Base-by-base conservation (phyloP, 2,888 invertebrate species). In the Eubasilissa splendida region DNA sequence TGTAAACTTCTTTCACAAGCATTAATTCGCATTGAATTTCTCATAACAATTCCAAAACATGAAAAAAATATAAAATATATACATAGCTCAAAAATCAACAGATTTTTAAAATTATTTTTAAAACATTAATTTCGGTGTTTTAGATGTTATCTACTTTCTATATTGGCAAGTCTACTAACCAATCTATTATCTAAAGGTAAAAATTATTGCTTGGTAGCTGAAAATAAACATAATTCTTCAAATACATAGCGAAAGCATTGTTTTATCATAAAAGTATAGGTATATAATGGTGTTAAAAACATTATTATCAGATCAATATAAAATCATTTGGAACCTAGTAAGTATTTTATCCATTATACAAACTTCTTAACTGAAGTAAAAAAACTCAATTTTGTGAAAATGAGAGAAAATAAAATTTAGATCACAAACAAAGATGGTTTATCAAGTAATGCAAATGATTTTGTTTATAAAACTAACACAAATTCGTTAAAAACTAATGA, bases 291-390 rank as follows among this genome's bases (percentile, higher is more conserved):
- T 74, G 58, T 74, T 42, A 74, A 31, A 33, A 71, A 14, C 33
- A n/a, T 14, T 71, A 71, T 53, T 71, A 71, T 74, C 74, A 74
- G 74, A 74, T 74, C 74, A 74, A 58, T 7, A 58, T 33, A 7
- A 22, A 71, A 52, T 42, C 68, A 68, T 52, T 68, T 68, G 50
- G 68, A 68, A 68, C 68, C 50, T 50, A 68, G n/a, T 14, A 52
- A 14, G 50, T 68, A 68, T 52, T 68, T 68, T 42, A 68, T 68
- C 68, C 50, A 68, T 68, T 42, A 68, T 50, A 68, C 50, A 68
- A 63, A 63, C 42, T 63, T 12, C 33, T 63, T 42, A 1, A 33
- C 33, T 31, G 42, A 12, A 63, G 11, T 63, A 22, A 63, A 11
- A 63, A 12, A 31, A 63, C 42, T 33, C 63, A 22, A 12, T 68